Evolutionary conservation across 2,113 vertebrate species (phyloP).

Genomic region (Galemys pyrenaicus): DNA sequence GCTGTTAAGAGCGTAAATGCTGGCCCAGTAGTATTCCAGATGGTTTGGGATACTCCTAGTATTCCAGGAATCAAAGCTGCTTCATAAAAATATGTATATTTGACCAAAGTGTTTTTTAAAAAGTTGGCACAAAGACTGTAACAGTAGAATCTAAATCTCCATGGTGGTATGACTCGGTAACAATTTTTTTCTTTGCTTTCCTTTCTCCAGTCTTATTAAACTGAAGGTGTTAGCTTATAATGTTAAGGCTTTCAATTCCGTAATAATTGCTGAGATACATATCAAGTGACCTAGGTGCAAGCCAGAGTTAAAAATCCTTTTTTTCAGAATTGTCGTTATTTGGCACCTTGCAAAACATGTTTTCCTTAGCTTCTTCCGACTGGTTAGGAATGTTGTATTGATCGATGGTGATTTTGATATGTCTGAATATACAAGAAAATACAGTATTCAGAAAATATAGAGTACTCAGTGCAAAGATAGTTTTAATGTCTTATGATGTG

Average conservation of each 20-base stretch:
- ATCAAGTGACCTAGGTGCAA: background rate
- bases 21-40: background rate
- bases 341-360: background rate
- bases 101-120: background rate
- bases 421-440: conserved; percentile 10
- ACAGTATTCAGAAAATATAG: background rate
- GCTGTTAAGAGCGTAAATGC: background rate
- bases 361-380: conserved; percentile 2
- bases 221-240: background rate
- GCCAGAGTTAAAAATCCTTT: background rate
- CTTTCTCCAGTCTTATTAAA: background rate
- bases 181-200: background rate
- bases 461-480: background rate
- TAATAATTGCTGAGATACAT: background rate
- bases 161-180: background rate
- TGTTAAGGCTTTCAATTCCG: conserved; percentile 35
- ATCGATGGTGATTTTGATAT: background rate
- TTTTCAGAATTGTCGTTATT: conserved; percentile 33
- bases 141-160: background rate
- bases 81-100: background rate
- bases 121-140: background rate
- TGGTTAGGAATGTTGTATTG: background rate
- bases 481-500: conserved; percentile 35
- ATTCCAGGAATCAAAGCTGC: background rate
- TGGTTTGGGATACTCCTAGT: background rate